A percentile compares a stretch with the other conserved stretches of the same genome.
These are phyloP conservation scores for Camponotus fellah DNA, from an alignment of 2,888 invertebrate species.

Conservation along the genomic window DNA sequence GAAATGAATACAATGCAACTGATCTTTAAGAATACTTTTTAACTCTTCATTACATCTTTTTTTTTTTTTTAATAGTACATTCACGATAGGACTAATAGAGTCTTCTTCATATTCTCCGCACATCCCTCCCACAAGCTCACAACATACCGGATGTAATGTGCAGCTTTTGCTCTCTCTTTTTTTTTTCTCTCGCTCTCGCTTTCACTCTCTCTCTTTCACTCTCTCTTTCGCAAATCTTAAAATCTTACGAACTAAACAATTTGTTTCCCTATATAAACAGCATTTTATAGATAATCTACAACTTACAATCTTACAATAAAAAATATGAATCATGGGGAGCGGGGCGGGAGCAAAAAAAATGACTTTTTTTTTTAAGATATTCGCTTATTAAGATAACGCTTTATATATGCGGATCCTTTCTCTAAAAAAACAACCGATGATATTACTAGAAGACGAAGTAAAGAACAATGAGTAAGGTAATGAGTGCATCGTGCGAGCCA, in stretches of 20 bases:
- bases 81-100: constrained; percentile 55
- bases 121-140: constrained; percentile 13
- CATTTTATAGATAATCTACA: constrained; percentile 67
- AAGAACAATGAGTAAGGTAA: constrained; percentile 53
- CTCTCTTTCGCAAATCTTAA: constrained; percentile 64
- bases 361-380: constrained; percentile 22
- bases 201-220: constrained; percentile 11
- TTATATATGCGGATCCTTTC: constrained; percentile 37
- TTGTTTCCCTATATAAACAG: constrained; percentile 71
- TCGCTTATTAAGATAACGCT: constrained; percentile 29
- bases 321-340: constrained; percentile 45
- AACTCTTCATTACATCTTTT: constrained; percentile 56
- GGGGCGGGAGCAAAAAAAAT: constrained; percentile 12
- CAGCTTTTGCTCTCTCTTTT: constrained; percentile 27
- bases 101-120: constrained; percentile 35
- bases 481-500: constrained; percentile 62
- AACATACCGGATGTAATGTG: constrained; percentile 33
- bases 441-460: constrained; percentile 43
- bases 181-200: constrained; percentile 15
- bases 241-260: constrained; percentile 73
- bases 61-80: constrained; percentile 50
- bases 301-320: constrained; percentile 64
- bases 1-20: constrained; percentile 52
- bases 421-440: constrained; percentile 23
- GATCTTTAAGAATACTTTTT: constrained; percentile 58